phyloP scores from a whole-genome alignment of 2,113 vertebrate species.

The Sapajus apella region DNA sequence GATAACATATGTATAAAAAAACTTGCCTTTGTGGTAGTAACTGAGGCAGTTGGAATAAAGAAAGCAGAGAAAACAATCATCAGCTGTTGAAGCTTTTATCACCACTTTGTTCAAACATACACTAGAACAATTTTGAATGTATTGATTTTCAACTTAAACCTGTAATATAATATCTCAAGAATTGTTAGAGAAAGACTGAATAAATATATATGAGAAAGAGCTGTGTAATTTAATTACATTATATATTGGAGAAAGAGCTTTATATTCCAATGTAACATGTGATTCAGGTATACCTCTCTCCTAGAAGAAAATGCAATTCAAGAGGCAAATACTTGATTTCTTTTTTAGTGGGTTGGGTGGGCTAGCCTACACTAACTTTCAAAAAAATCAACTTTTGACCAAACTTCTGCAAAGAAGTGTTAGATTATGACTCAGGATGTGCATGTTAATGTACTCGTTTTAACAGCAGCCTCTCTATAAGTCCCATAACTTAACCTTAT shows the following conservation, averaged over 20 bases:
- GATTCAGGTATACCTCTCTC: background rate
- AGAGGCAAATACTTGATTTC: background rate
- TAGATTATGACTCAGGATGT: background rate
- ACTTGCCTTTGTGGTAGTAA: background rate
- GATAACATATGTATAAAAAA: background rate
- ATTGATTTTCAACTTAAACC: background rate
- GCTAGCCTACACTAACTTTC: background rate
- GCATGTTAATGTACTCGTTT: background rate
- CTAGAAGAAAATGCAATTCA: background rate
- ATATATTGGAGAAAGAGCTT: background rate
- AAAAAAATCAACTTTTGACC: background rate
- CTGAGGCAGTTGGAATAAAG: background rate
- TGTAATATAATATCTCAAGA: background rate
- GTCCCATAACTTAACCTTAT: background rate
- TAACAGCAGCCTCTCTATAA: background rate
- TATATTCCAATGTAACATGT: background rate
- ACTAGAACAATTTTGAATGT: background rate
- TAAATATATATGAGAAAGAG: background rate
- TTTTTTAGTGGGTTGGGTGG: background rate
- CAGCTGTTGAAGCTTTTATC: background rate
- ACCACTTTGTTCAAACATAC: background rate
- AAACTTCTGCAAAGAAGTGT: background rate
- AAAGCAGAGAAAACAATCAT: background rate
- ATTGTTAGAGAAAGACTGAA: background rate
- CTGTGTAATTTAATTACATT: background rate